Evolutionary conservation across 2,113 vertebrate species (phyloP).

Genomic region (Ptychochromis oligacanthus): DNA sequence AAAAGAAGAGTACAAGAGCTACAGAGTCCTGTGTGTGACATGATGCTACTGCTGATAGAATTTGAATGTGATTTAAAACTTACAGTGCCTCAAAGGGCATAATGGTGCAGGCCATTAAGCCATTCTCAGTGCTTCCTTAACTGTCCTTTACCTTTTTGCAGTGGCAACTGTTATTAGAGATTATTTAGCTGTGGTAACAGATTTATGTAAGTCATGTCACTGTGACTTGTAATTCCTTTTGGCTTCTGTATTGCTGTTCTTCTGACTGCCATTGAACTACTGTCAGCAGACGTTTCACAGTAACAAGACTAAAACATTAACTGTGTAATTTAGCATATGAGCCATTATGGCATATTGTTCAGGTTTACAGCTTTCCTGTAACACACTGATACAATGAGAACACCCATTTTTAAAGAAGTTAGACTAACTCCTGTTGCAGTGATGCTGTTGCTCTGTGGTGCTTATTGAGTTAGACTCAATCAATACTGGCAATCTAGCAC

Average conservation of each 20-base stretch:
- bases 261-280: background rate
- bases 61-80: background rate
- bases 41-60: too few relatives aligned
- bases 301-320: background rate
- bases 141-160: background rate
- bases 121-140: background rate
- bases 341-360: background rate
- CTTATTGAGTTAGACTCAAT: conserved; percentile 48
- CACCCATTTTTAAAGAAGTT: background rate
- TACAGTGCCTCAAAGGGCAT: background rate
- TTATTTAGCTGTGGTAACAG: background rate
- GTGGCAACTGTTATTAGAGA: background rate
- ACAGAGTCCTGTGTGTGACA: too few relatives aligned
- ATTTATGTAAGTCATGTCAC: background rate
- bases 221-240: background rate
- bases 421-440: background rate
- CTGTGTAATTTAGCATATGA: background rate
- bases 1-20: too few relatives aligned
- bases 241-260: background rate
- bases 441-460: conserved; percentile 1
- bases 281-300: background rate
- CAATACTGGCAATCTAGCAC: conserved; percentile 44
- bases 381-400: background rate
- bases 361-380: background rate
- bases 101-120: background rate